Evolutionary conservation across 2,113 vertebrate species (phyloP).

Genomic region (Lampris incognitus): DNA sequence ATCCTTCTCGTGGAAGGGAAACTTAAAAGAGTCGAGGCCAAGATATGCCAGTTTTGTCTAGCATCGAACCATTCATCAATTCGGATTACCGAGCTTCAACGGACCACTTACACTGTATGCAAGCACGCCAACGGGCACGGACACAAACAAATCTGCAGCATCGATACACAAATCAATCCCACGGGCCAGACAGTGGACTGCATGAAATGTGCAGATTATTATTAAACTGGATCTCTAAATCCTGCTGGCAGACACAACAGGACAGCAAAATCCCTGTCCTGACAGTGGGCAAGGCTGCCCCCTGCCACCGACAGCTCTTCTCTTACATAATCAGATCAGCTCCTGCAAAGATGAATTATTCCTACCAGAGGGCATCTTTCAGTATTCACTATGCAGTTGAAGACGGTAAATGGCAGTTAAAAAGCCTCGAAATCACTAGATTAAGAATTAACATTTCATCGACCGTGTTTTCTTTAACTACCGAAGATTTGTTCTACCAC

Average conservation of each 20-base stretch:
- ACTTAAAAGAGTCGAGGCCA: conserved; percentile 10
- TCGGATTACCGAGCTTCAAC: neutral
- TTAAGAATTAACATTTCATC: neutral
- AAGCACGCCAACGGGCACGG: neutral
- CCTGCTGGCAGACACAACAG: conserved; percentile 40
- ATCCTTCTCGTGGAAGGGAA: no score
- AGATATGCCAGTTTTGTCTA: neutral
- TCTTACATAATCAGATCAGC: conserved; percentile 67
- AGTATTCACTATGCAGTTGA: conserved; percentile 11
- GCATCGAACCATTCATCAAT: neutral
- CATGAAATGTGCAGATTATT: conserved; percentile 38
- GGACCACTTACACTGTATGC: neutral
- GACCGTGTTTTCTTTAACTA: neutral
- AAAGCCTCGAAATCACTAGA: neutral
- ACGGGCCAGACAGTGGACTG: conserved; percentile 17
- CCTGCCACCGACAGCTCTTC: conserved; percentile 42
- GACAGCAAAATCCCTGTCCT: conserved; percentile 42
- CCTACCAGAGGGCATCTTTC: conserved; percentile 49
- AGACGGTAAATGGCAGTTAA: neutral
- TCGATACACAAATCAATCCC: conserved; percentile 29
- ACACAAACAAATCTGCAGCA: neutral
- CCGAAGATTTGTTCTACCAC: neutral
- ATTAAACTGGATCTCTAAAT: conserved; percentile 24
- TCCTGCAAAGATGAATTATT: conserved; percentile 52
- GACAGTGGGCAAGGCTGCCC: conserved; percentile 58